Conservation (phyloP, 2,888 invertebrate species). For the Unio pictorum region DNA sequence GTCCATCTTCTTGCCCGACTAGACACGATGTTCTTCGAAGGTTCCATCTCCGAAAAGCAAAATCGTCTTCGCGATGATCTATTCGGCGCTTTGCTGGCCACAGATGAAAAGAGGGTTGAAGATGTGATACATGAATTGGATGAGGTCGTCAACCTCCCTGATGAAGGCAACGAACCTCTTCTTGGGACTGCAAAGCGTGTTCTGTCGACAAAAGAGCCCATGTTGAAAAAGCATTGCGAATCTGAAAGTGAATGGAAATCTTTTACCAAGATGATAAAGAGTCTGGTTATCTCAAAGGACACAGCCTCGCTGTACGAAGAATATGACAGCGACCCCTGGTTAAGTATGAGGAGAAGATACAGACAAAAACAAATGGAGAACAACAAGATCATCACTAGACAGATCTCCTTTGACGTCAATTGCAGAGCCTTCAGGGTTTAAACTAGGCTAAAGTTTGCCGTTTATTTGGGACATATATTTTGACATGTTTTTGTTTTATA, state of each 20-base stretch:
- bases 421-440: too few species aligned
- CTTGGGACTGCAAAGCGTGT: slow-evolving; percentile 15
- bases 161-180: too few species aligned
- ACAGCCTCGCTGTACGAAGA: slow-evolving; percentile 31
- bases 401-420: too few species aligned
- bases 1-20: neutral
- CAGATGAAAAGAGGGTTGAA: slow-evolving; percentile 8
- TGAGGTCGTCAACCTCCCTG: slow-evolving; percentile 17
- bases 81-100: slow-evolving; percentile 11
- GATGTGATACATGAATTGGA: slow-evolving; percentile 8
- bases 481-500: too few species aligned
- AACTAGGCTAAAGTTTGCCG: too few species aligned
- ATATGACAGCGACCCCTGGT: slow-evolving; percentile 44
- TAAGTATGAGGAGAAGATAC: slow-evolving; percentile 30
- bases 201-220: slow-evolving; percentile 23
- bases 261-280: slow-evolving; percentile 2
- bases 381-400: neutral
- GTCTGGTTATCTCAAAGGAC: slow-evolving; percentile 18
- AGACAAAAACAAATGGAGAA: slow-evolving; percentile 13
- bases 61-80: slow-evolving; percentile 13
- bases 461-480: too few species aligned
- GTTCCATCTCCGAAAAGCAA: slow-evolving; percentile 20
- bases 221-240: slow-evolving; percentile 30
- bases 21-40: slow-evolving; percentile 35
- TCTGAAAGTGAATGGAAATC: slow-evolving; percentile 32